These are phyloP conservation scores for Buphagus erythrorhynchus DNA, from an alignment of 2,797 vertebrate genomes.

Conservation along the genomic window DNA sequence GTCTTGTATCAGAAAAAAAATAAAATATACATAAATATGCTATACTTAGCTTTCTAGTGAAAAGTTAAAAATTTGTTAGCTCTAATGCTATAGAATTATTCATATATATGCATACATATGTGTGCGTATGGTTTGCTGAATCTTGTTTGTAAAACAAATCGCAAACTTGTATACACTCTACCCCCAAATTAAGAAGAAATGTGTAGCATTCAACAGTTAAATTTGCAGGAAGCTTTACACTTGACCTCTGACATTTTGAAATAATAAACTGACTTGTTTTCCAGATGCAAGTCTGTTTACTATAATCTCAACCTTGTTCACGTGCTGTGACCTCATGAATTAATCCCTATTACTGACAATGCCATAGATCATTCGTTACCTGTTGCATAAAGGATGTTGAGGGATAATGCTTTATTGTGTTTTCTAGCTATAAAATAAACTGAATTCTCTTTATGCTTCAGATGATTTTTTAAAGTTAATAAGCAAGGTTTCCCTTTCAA, in stretches of 20 bases:
- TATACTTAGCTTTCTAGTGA: not conserved
- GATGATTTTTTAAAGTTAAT: not conserved
- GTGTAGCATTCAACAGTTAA: not conserved
- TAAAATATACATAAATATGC: not conserved
- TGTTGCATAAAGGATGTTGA: not conserved
- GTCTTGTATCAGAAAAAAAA: not conserved
- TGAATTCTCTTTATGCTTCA: not conserved
- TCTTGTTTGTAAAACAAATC: not conserved
- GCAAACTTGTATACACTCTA: not conserved
- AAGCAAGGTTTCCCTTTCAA: not conserved
- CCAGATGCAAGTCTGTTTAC: not conserved
- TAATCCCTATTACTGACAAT: not conserved
- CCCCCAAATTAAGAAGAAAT: not conserved
- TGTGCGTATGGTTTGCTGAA: not conserved
- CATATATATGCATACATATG: fast-evolving
- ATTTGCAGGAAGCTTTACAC: not conserved
- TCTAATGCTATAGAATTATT: not conserved
- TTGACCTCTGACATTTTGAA: not conserved
- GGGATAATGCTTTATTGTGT: not conserved
- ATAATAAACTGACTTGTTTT: not conserved
- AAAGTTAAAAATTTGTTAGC: not conserved
- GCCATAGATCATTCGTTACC: not conserved
- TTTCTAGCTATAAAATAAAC: not conserved
- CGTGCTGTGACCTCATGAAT: not conserved
- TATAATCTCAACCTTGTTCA: not conserved